Evolutionary conservation across 1,140 invertebrate species (phyloP).

Genomic region (Thrips palmi): DNA sequence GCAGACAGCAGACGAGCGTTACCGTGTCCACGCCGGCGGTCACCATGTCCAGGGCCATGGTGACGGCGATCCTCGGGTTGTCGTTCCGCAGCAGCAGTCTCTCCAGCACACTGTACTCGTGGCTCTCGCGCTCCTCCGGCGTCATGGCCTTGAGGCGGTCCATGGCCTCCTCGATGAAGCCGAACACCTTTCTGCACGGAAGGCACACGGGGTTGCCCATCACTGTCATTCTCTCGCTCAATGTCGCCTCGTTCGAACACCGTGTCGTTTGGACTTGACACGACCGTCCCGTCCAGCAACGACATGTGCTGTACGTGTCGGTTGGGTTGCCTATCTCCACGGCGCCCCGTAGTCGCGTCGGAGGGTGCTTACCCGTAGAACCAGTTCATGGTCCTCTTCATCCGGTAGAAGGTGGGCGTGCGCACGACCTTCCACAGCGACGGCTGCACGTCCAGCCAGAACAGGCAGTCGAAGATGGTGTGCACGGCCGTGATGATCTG

Average conservation of each 20-base stretch:
- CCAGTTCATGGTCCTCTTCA: neutral
- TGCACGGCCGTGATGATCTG: conserved; percentile 19
- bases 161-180: too few relatives aligned
- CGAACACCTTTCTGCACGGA: too few relatives aligned
- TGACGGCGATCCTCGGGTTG: conserved; percentile 30
- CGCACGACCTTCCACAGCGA: conserved; percentile 8
- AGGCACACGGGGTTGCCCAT: too few relatives aligned
- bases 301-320: too few relatives aligned
- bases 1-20: conserved; percentile 12
- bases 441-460: neutral
- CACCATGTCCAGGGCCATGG: conserved; percentile 53
- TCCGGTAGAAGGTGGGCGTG: conserved; percentile 6
- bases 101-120: conserved; percentile 32
- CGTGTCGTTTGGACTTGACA: too few relatives aligned
- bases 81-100: conserved; percentile 22
- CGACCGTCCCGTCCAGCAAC: too few relatives aligned
- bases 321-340: too few relatives aligned
- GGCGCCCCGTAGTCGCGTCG: neutral
- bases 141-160: too few relatives aligned
- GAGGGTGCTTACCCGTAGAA: conserved; percentile 5
- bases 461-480: neutral
- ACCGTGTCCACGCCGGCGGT: conserved; percentile 60
- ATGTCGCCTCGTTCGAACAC: too few relatives aligned
- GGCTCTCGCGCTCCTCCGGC: too few relatives aligned
- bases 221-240: too few relatives aligned